Conservation (phyloP, 2,888 invertebrate genomes). For the Mythimna pallens region DNA sequence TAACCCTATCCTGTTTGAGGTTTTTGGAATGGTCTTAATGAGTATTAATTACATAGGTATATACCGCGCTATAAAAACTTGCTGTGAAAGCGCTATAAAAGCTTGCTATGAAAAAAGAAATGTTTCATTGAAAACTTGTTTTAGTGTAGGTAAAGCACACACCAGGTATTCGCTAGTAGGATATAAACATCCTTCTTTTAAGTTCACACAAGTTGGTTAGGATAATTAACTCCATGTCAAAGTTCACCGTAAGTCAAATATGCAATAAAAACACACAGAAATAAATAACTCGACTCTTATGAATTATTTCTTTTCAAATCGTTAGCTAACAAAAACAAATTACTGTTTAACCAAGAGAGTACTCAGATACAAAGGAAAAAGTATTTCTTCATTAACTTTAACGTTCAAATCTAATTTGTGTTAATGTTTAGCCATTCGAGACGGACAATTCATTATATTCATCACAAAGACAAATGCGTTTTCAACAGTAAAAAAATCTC, state of each 20-base stretch:
- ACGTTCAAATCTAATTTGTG: conserved; percentile 59
- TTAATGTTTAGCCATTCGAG: conserved; percentile 60
- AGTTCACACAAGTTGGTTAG: conserved; percentile 6
- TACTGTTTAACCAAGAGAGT: conserved; percentile 53
- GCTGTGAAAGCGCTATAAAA: too few species aligned
- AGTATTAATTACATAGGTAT: too few species aligned
- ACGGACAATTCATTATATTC: conserved; percentile 47
- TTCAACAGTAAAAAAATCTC: conserved; percentile 33
- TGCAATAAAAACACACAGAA: conserved; percentile 20
- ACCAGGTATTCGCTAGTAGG: too few species aligned
- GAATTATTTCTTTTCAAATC: conserved; percentile 56
- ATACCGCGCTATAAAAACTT: too few species aligned
- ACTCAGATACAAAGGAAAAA: conserved; percentile 48
- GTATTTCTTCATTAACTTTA: conserved; percentile 54
- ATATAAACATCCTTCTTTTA: conserved; percentile 1
- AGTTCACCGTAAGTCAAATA: conserved; percentile 40
- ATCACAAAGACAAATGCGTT: conserved; percentile 56
- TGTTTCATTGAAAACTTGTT: too few species aligned
- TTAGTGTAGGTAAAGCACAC: too few species aligned
- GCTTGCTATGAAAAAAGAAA: too few species aligned
- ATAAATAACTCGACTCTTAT: conserved; percentile 32
- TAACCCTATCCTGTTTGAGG: too few species aligned
- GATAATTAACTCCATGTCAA: conserved; percentile 39
- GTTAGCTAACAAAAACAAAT: conserved; percentile 57
- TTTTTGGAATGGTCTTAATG: too few species aligned